Evolutionary conservation across 2,797 vertebrate species (phyloP).

Genomic region (Neosilurus mollespiculum): DNA sequence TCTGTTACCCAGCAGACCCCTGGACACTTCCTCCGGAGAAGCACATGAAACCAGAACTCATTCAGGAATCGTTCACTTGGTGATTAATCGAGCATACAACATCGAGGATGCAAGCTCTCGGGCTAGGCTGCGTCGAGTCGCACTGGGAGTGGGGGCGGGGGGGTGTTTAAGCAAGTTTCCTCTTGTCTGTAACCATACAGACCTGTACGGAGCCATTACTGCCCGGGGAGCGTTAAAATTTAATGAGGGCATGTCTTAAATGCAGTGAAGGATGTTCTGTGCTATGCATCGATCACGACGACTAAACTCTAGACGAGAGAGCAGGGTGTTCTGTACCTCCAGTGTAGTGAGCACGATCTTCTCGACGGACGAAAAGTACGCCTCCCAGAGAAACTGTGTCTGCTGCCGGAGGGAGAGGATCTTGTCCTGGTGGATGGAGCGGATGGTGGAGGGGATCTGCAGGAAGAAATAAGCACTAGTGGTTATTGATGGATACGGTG

Average conservation of each 20-base stretch:
- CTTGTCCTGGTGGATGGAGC: conserved; percentile 98
- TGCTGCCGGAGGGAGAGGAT: conserved; percentile 98
- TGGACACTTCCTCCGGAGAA: conserved; percentile 32
- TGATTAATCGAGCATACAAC: conserved; percentile 58
- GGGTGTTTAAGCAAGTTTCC: background rate
- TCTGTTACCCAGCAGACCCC: conserved; percentile 24
- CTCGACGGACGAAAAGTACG: conserved; percentile 99
- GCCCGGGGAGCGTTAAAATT: background rate
- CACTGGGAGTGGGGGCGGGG: no score
- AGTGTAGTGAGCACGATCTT: conserved; percentile 98
- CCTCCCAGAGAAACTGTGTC: conserved; percentile 99
- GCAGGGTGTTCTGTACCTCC: conserved; percentile 80
- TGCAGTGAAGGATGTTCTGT: conserved; percentile 6
- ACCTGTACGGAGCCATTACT: conserved; percentile 8
- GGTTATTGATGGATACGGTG: background rate
- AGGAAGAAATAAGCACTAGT: background rate
- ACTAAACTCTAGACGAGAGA: background rate
- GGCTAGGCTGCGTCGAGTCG: background rate
- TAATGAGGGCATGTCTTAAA: conserved; percentile 22
- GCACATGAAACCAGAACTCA: conserved; percentile 46
- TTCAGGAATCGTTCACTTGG: conserved; percentile 64
- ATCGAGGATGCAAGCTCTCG: conserved; percentile 48
- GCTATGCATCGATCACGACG: conserved; percentile 9
- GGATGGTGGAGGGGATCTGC: conserved; percentile 97
- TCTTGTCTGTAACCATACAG: background rate